A percentile compares a stretch with the other conserved stretches of the same genome.
Conservation (phyloP, 1,140 invertebrate genomes). For the Copidosoma floridanum region DNA sequence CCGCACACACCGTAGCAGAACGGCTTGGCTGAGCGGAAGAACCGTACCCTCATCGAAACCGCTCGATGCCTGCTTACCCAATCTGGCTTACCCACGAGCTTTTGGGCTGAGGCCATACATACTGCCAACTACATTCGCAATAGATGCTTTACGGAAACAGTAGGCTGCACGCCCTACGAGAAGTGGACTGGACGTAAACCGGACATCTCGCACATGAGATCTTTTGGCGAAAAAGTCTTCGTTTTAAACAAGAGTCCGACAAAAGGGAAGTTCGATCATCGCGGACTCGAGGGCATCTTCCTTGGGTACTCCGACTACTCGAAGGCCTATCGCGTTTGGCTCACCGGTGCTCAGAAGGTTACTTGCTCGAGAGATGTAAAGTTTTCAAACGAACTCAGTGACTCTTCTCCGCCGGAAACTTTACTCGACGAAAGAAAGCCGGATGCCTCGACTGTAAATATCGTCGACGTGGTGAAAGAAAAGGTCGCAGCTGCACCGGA, state of each 20-base stretch:
- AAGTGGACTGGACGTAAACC: too few relatives aligned
- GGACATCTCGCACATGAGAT: too few relatives aligned
- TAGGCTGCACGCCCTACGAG: too few relatives aligned
- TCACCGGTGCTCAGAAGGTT: background rate
- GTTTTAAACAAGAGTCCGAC: too few relatives aligned
- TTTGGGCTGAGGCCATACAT: constrained; percentile 53
- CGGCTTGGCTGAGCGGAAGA: constrained; percentile 43
- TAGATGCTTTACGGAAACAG: too few relatives aligned
- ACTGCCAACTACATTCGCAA: constrained; percentile 39
- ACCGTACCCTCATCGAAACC: constrained; percentile 45
- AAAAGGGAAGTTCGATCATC: too few relatives aligned
- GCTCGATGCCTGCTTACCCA: constrained; percentile 43
- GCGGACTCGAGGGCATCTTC: too few relatives aligned
- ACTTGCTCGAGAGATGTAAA: background rate
- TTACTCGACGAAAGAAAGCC: background rate
- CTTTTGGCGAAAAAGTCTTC: too few relatives aligned
- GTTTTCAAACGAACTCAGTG: background rate
- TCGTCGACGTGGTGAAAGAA: background rate
- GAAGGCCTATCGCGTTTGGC: background rate
- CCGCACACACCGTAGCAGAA: constrained; percentile 45
- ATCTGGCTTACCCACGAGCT: constrained; percentile 37
- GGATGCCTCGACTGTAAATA: background rate
- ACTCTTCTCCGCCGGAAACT: too few relatives aligned
- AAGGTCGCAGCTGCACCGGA: background rate
- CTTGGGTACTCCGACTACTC: background rate